A percentile compares a stretch with the other conserved stretches of the same genome.
These are phyloP conservation scores for Graptemys geographica DNA, from an alignment of 2,797 vertebrate species.

Conservation along the genomic window DNA sequence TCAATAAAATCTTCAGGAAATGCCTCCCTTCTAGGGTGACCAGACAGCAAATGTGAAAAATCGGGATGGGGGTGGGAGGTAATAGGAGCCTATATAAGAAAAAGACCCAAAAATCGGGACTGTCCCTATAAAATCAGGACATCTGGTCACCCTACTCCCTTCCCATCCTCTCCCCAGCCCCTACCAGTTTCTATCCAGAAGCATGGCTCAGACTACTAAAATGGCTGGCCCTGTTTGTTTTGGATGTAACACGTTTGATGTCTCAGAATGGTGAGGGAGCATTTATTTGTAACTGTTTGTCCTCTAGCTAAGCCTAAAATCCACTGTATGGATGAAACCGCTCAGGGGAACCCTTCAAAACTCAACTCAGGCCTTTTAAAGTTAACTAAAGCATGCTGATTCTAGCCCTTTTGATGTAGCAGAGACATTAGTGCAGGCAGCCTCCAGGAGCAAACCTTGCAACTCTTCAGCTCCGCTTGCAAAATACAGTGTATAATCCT, in stretches of 20 bases:
- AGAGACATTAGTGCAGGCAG: conserved; percentile 6
- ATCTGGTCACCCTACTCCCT: background rate
- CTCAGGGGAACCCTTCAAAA: background rate
- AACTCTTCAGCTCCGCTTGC: conserved; percentile 41
- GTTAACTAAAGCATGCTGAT: background rate
- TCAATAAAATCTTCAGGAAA: conserved; percentile 32
- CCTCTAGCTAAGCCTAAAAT: background rate
- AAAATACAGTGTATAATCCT: conserved; percentile 61
- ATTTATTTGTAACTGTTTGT: background rate
- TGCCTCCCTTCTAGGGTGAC: background rate
- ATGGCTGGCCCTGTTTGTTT: background rate
- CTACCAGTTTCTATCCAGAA: background rate
- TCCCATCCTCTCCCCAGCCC: conserved; percentile 19
- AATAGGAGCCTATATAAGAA: too few relatives aligned
- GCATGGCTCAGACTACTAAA: conserved; percentile 25
- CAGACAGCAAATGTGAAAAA: too few relatives aligned
- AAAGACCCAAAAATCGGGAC: too few relatives aligned
- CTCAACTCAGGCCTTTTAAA: background rate
- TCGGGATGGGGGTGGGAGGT: too few relatives aligned
- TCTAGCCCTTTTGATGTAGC: background rate
- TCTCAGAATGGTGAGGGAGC: background rate
- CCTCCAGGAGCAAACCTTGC: conserved; percentile 49
- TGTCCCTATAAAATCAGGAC: too few relatives aligned
- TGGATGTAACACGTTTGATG: background rate
- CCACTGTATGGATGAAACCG: background rate